Conservation (phyloP, 2,797 vertebrate species). For the Botia kubotai region DNA sequence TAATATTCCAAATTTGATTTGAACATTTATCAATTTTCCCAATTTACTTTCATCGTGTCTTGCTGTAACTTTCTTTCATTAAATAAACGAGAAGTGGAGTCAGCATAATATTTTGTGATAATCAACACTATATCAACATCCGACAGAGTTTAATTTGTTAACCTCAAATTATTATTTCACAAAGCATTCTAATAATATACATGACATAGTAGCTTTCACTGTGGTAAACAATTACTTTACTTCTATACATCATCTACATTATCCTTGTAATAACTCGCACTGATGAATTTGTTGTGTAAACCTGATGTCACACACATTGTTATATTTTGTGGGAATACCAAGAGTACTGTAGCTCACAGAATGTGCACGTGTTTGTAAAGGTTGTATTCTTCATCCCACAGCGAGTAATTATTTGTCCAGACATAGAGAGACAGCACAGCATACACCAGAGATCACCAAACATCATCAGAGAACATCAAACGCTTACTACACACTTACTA, state of each 20-base stretch:
- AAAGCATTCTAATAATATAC: neutral
- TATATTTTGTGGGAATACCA: neutral
- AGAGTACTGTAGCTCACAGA: neutral
- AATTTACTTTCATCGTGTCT: neutral
- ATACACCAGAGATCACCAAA: too few species aligned
- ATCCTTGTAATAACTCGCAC: neutral
- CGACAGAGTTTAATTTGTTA: neutral
- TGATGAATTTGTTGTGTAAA: conserved; percentile 11
- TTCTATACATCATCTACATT: neutral
- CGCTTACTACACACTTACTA: neutral
- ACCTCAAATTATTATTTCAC: neutral
- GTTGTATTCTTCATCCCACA: neutral
- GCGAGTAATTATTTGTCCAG: conserved; percentile 19
- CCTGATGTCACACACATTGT: neutral
- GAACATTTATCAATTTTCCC: too few species aligned
- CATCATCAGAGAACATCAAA: conserved; percentile 12
- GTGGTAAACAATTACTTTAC: neutral
- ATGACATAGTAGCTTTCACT: too few species aligned
- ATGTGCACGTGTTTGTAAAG: neutral
- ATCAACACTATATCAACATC: too few species aligned
- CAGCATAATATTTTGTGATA: neutral
- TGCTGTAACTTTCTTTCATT: neutral
- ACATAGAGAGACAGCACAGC: neutral
- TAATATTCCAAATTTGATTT: too few species aligned
- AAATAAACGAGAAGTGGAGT: neutral